Evolutionary conservation across 2,797 vertebrate species (phyloP).

Genomic region (Thamnophis elegans): DNA sequence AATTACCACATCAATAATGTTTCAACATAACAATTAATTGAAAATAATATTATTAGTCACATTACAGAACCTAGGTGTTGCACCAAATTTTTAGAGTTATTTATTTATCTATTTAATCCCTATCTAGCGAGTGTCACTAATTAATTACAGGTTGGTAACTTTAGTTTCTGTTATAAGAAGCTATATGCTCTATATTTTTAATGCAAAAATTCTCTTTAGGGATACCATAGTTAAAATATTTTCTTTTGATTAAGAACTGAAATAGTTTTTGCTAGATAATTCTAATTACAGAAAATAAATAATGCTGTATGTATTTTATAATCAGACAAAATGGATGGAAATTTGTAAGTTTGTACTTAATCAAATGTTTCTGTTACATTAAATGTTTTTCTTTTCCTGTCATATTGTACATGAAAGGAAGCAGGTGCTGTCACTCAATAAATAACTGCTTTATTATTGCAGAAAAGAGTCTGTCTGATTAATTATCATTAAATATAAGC

Average conservation of each 20-base stretch:
- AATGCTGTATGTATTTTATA: conserved; percentile 8
- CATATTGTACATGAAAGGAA: not conserved
- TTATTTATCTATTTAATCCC: not conserved
- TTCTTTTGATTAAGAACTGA: conserved; percentile 21
- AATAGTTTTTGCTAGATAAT: conserved; percentile 16
- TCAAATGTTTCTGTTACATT: conserved; percentile 5
- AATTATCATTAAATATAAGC: conserved; percentile 12
- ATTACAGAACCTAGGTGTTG: not conserved
- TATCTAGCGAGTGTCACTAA: not conserved
- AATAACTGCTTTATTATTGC: conserved; percentile 17
- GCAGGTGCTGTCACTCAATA: conserved; percentile 32
- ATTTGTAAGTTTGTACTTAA: conserved; percentile 24
- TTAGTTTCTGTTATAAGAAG: not conserved
- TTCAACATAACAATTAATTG: not conserved
- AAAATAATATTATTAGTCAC: not conserved
- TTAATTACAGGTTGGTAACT: not conserved
- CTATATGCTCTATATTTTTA: not conserved
- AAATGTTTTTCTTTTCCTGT: conserved; percentile 13
- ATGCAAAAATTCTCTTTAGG: conserved; percentile 11
- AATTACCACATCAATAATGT: not conserved
- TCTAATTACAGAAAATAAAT: conserved; percentile 31
- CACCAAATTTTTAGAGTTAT: not conserved
- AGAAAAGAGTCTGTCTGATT: conserved; percentile 27
- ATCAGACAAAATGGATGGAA: conserved; percentile 13
- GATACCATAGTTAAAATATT: not conserved